Evolutionary conservation across 2,888 invertebrate species (phyloP).

Genomic region (Argyresthia albistria): DNA sequence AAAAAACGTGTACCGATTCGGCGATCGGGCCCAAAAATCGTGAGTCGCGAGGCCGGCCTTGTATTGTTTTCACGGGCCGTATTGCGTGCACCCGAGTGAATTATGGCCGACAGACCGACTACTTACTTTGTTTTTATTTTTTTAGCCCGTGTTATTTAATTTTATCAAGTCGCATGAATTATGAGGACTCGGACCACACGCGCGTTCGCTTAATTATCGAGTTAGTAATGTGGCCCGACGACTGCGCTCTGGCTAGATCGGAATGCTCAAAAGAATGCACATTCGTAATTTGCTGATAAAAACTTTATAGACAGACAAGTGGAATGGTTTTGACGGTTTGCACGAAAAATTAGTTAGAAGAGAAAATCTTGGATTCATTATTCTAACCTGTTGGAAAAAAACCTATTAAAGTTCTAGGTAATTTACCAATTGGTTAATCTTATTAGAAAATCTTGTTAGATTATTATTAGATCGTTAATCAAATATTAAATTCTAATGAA

Average conservation of each 20-base stretch:
- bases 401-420: no score
- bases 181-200: conserved; percentile 67
- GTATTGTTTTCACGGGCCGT: conserved; percentile 66
- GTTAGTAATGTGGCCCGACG: conserved; percentile 27
- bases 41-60: conserved; percentile 35
- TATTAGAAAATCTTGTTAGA: no score
- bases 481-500: no score
- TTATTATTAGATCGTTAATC: no score
- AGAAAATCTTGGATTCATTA: no score
- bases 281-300: background rate
- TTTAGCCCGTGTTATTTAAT: conserved; percentile 64
- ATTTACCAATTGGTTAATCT: no score
- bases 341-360: no score
- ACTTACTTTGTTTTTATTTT: conserved; percentile 56
- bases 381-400: no score
- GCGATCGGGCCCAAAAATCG: conserved; percentile 7
- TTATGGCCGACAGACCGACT: conserved; percentile 63
- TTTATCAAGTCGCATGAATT: conserved; percentile 70
- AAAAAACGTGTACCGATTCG: no score
- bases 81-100: conserved; percentile 67
- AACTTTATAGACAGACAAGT: background rate
- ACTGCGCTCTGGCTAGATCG: no score
- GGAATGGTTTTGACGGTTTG: no score
- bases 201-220: conserved; percentile 55
- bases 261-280: background rate